Conservation (phyloP, 1,140 invertebrate species). For the Philopotamus ludificatus region DNA sequence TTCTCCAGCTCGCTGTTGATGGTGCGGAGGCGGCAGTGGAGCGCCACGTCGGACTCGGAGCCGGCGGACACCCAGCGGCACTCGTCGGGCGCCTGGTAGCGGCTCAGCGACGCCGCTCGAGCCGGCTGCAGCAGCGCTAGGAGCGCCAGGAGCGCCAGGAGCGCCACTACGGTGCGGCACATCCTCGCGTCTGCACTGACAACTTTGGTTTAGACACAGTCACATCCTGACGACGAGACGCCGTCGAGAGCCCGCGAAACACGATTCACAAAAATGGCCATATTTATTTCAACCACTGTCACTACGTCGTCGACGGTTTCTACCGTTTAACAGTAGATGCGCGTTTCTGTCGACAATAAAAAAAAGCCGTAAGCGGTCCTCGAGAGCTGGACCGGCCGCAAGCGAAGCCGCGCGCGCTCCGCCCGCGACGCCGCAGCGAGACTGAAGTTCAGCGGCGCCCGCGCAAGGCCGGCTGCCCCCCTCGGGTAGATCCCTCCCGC, state of each 20-base stretch:
- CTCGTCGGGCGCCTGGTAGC: conserved; percentile 80
- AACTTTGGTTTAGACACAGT: background rate
- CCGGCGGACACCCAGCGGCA: conserved; percentile 74
- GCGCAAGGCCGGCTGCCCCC: conserved; percentile 37
- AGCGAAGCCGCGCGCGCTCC: conserved; percentile 12
- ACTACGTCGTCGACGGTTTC: background rate
- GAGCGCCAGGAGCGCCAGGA: conserved; percentile 48
- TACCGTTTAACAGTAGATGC: background rate
- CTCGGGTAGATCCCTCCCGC: conserved; percentile 22
- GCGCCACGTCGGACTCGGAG: conserved; percentile 66
- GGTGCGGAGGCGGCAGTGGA: conserved; percentile 77
- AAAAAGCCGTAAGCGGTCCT: background rate
- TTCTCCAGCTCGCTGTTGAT: conserved; percentile 88
- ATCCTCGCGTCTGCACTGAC: conserved; percentile 12
- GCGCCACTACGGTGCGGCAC: conserved; percentile 46
- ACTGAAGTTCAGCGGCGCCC: conserved; percentile 26
- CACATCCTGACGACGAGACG: background rate
- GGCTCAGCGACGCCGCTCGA: conserved; percentile 52
- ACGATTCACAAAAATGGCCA: no score
- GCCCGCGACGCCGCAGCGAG: conserved; percentile 20
- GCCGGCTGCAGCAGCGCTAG: conserved; percentile 47
- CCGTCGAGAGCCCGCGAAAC: background rate
- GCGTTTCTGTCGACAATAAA: background rate
- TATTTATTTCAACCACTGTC: no score
- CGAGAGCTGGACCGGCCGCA: conserved; percentile 3